Percentiles rank a stretch among this genome's conserved stretches.
phyloP scores from a whole-genome alignment of 2,113 vertebrate species.

The Notothenia rossii region DNA sequence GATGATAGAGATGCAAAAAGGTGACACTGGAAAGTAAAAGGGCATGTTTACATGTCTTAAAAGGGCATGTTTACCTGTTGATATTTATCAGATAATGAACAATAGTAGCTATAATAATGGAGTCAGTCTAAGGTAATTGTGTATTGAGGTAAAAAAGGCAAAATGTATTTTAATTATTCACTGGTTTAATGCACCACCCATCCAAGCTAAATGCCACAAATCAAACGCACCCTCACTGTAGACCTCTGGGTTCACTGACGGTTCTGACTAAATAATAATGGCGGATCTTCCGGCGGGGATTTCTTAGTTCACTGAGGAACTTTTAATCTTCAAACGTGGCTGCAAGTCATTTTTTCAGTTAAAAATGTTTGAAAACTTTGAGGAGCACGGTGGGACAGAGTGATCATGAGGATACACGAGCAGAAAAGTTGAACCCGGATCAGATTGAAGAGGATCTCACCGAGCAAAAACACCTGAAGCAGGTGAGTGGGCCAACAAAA shows the following conservation, averaged over 20 bases:
- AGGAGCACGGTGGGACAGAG: not conserved
- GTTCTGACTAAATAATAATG: not conserved
- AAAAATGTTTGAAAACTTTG: not conserved
- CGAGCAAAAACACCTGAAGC: not conserved
- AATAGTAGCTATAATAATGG: not conserved
- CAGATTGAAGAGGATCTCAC: not conserved
- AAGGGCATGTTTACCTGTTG: not conserved
- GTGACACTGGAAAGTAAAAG: not conserved
- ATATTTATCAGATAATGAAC: not conserved
- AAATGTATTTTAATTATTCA: not conserved
- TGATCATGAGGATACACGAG: not conserved
- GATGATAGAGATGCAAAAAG: not conserved
- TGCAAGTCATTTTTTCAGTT: not conserved
- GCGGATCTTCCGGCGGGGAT: not conserved
- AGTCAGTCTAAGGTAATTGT: not conserved
- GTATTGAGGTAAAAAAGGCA: not conserved
- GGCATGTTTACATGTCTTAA: too few species aligned
- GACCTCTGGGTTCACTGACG: not conserved
- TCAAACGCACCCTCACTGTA: not conserved
- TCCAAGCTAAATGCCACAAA: not conserved
- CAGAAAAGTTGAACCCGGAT: not conserved
- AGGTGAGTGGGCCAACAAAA: not conserved
- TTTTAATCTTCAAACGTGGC: not conserved
- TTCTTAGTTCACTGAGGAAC: not conserved
- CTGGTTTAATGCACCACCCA: not conserved